phyloP scores from a whole-genome alignment of 2,888 invertebrate genomes.

The Euproctis similis region DNA sequence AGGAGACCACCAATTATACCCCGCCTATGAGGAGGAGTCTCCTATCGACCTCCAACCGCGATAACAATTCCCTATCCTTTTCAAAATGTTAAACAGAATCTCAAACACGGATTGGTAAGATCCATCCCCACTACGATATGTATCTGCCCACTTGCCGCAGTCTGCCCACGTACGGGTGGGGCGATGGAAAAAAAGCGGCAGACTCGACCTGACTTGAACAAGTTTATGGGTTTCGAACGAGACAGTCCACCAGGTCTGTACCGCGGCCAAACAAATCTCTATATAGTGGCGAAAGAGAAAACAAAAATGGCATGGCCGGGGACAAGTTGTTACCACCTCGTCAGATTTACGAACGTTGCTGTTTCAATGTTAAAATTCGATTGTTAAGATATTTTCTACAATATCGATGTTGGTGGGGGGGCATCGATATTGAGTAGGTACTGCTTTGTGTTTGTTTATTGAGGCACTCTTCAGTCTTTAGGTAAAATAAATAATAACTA shows the following conservation, averaged over 20 bases:
- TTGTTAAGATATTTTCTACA: too few relatives aligned
- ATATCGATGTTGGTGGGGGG: too few relatives aligned
- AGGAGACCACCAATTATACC: constrained; percentile 56
- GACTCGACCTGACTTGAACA: constrained; percentile 56
- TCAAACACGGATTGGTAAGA: constrained; percentile 40
- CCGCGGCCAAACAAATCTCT: constrained; percentile 70
- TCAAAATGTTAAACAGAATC: constrained; percentile 36
- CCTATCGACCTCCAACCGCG: constrained; percentile 44
- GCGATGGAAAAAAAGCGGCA: constrained; percentile 66
- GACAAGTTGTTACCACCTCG: constrained; percentile 72
- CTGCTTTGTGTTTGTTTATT: too few relatives aligned
- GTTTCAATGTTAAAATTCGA: too few relatives aligned
- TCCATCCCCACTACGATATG: constrained; percentile 39
- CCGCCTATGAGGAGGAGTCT: constrained; percentile 53
- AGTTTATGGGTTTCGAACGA: constrained; percentile 74
- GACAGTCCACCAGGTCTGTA: constrained; percentile 64
- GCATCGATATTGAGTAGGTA: too few relatives aligned
- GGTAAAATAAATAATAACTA: too few relatives aligned
- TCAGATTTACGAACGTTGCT: constrained; percentile 65
- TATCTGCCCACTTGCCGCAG: constrained; percentile 32
- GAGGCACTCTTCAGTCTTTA: too few relatives aligned
- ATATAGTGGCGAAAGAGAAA: constrained; percentile 40
- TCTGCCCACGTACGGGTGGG: constrained; percentile 53
- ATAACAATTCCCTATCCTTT: constrained; percentile 51
- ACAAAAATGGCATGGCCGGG: constrained; percentile 67